phyloP scores from a whole-genome alignment of 1,140 invertebrate genomes.

The Calycopis cecrops region DNA sequence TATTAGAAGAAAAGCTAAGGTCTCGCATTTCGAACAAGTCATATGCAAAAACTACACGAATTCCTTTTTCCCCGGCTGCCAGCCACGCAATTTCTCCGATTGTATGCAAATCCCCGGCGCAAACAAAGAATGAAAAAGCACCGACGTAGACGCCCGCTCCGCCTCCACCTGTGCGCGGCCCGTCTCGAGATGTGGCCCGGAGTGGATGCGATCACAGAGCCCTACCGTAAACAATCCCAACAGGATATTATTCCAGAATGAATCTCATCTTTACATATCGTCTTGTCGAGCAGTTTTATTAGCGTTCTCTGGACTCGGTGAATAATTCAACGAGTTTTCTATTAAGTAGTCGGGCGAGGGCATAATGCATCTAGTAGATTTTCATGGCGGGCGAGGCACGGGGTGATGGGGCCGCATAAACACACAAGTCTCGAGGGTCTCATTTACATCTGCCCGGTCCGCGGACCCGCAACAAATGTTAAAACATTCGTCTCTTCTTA shows the following conservation, averaged over 20 bases:
- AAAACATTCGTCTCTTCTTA: no score
- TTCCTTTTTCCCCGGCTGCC: constrained; percentile 48
- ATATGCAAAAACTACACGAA: constrained; percentile 54
- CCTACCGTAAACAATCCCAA: constrained; percentile 52
- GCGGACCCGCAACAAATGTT: neutral
- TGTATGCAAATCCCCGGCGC: constrained; percentile 65
- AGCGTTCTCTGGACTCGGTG: constrained; percentile 44
- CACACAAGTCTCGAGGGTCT: constrained; percentile 24
- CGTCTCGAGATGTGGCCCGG: constrained; percentile 22
- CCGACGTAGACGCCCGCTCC: constrained; percentile 54
- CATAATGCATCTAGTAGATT: constrained; percentile 57
- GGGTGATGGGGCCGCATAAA: constrained; percentile 32
- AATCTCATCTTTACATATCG: constrained; percentile 60
- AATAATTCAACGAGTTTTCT: constrained; percentile 58
- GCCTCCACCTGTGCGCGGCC: constrained; percentile 43
- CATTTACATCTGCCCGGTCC: constrained; percentile 42
- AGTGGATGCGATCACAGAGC: constrained; percentile 30
- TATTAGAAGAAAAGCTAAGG: constrained; percentile 32
- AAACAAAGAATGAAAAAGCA: constrained; percentile 70
- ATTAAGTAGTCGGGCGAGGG: constrained; percentile 54
- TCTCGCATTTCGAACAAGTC: constrained; percentile 32
- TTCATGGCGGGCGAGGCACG: constrained; percentile 36
- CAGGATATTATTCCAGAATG: constrained; percentile 55
- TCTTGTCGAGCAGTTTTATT: constrained; percentile 58
- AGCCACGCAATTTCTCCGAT: constrained; percentile 65